These are phyloP conservation scores for Eupithecia abbreviata DNA, from an alignment of 2,888 invertebrate species.

Conservation along the genomic window DNA sequence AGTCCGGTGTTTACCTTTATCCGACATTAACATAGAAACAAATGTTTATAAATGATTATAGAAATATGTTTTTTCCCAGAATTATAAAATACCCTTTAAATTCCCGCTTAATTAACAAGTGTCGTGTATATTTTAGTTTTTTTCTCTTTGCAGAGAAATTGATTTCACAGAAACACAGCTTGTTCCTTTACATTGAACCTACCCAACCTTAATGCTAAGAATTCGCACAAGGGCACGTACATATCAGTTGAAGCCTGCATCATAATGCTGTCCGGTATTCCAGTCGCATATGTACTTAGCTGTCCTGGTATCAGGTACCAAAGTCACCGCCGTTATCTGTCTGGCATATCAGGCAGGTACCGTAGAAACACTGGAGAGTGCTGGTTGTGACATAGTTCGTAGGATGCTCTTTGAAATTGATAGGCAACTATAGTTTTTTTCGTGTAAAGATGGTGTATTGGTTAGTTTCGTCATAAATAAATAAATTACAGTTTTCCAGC, in stretches of 20 bases:
- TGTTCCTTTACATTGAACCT: not conserved
- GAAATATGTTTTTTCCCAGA: no score
- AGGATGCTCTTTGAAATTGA: not conserved
- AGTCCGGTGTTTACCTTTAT: no score
- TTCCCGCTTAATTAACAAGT: not conserved
- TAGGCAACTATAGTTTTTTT: no score
- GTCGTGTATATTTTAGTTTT: not conserved
- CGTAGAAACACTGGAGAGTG: not conserved
- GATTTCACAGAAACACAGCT: not conserved
- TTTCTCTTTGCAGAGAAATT: not conserved
- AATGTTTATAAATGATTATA: no score
- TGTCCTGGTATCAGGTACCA: constrained; percentile 42
- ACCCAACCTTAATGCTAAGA: not conserved
- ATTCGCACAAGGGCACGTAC: constrained; percentile 23
- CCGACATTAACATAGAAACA: no score
- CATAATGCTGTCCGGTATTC: constrained; percentile 36
- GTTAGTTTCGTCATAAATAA: no score
- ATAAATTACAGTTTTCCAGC: not conserved
- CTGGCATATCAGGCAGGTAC: constrained; percentile 44
- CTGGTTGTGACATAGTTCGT: not conserved
- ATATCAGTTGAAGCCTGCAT: constrained; percentile 33
- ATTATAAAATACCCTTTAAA: not conserved
- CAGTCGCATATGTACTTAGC: constrained; percentile 37
- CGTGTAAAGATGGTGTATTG: no score
- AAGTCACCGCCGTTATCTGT: constrained; percentile 38